Base-by-base conservation (phyloP, 2,888 invertebrate genomes). In the Fissipunctia ypsillon region DNA sequence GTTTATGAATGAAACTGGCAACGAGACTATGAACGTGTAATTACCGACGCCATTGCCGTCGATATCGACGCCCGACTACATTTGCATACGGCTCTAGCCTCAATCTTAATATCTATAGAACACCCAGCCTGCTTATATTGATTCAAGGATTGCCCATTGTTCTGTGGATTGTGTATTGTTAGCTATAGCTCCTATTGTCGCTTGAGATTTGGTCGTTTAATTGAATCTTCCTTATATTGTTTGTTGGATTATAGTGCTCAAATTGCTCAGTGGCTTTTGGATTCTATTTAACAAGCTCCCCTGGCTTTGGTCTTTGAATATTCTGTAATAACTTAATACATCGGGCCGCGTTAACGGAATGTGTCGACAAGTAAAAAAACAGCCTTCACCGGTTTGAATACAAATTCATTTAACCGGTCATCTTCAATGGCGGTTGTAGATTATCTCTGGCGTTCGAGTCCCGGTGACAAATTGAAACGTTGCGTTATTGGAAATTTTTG, bases 1-100 rank as follows among this genome's bases (percentile, higher is more conserved):
- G 93, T 94, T 96, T 95, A 95, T 96, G 96, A 96, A 96, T 96
- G 96, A 94, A 94, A 91, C 91, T 88, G 89, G 89, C 90, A 90
- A 74, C 78, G 68, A 78, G 77, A 85, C 84, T 81, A 86, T 79
- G 91, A 92, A 90, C 91, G 91, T 91, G 91, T 93, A 94, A 95
- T 95, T 95, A 94, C 91, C 90, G 92, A 90, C 93, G 92, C 93
- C 91, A 92, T 91, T 91, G 91, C 92, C 87, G 89, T 91, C 90
- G 93, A 91, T 91, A 91, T 91, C 91, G 86, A 89, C 90, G 90
- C 90, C 79, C 86, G 89, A 78, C 88, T 88, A 86, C 90, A 94
- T 95, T 95, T 95, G 92, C 95, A 95, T 95, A 90, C 81, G 80
- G 84, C 87, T 88, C 87, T 87, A 87, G 84, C 84, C 83, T 84